Evolutionary conservation across 1,140 invertebrate genomes (phyloP), one percentile per base, ranked within the genome.

Genomic region (Coelopa frigida): DNA sequence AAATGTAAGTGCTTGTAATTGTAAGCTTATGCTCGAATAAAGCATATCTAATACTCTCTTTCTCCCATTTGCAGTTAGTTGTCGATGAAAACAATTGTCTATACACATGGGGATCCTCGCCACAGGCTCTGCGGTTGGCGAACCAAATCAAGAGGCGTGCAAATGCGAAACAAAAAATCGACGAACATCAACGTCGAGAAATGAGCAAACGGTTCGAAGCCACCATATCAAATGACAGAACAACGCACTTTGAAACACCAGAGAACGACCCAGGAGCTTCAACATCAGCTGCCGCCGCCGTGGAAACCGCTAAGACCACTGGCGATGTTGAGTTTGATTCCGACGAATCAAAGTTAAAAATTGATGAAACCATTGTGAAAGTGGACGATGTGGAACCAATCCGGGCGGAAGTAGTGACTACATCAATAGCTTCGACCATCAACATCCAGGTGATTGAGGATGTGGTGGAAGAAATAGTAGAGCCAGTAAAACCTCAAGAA

Each of bases 91-190:
- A 78, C 37, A 82, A 85, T 57, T 75, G 78, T 57, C 67, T 91
- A 11, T 87, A 81, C 54, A 75, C 76, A 6, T 91, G 86, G 86
- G 87, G 87, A 4, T 78, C 79, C 23, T 87, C 84, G 67, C 87
- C 86, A 0, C 83, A 87, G 68, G 79, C 80, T 48, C 68, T 89
- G 10, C 70, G 84, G 32, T 58, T 85, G 10, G 78, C 82, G 50
- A 81, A 82, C 41, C 81, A 84, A 60, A 73, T 77, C 10, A 75
- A 78, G 54, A 76, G 81, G 32, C 73, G 76, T 44, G 70, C 71
- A 7, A 74, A 78, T 37, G 70, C 75, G 22, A 60, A 72, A 14
- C 75, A 78, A 47, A 74, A 76, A 41, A 55, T 61, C 55, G 72
- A 38, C 45, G 64, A 68, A 39, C 53, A 54, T 44, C 57, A 68